Base-by-base conservation (phyloP, 2,888 invertebrate species). In the Yponomeuta plumbellus region DNA sequence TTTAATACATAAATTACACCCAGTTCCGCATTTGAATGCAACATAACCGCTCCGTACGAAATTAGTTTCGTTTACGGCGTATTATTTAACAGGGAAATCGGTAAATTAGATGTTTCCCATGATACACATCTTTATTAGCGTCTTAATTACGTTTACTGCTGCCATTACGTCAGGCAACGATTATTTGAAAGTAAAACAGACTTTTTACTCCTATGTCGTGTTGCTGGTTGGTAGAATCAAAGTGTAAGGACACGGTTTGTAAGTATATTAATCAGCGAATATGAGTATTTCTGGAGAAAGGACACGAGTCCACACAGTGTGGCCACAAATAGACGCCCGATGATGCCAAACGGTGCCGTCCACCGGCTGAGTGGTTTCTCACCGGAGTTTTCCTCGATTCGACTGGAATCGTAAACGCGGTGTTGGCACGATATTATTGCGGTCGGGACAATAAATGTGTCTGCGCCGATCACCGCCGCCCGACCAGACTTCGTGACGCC, bases 261-360 rank as follows among this genome's bases (percentile, higher is more conserved):
- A 58, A 71, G 68, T 69, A 73, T 70, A 44, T 61, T 26, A 44
- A 44, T 63, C 44, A 63, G 20, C 21, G 56, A 57, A 56, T 57
- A 26, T 26, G 23, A 23, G 74, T 82, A 81, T 84, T 82, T 84
- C 80, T 84, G 81, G 81, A 81, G 81, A 86, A 84, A 86, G 81
- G 82, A 80, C 80, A 80, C 75, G 73, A 68, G 65, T 69, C 66
- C 68, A 17, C 64, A 67, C 66, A 69, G 63, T 68, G 69, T 70
- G 76, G 78, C 80, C 84, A 76, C 75, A 85, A 88, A 86, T 87
- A 87, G 83, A 77, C 79, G 80, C 78, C 83, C 83, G 83, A 77
- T 84, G 85, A 85, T 84, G 86, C 74, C 64, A 64, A 64, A 23
- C 8, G 34, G 61, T 61, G 61, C 44, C 17, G 44, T 52, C 44